A percentile compares a stretch with the other conserved stretches of the same genome.
phyloP scores from a whole-genome alignment of 2,888 invertebrate species.

The Synanthedon formicaeformis region DNA sequence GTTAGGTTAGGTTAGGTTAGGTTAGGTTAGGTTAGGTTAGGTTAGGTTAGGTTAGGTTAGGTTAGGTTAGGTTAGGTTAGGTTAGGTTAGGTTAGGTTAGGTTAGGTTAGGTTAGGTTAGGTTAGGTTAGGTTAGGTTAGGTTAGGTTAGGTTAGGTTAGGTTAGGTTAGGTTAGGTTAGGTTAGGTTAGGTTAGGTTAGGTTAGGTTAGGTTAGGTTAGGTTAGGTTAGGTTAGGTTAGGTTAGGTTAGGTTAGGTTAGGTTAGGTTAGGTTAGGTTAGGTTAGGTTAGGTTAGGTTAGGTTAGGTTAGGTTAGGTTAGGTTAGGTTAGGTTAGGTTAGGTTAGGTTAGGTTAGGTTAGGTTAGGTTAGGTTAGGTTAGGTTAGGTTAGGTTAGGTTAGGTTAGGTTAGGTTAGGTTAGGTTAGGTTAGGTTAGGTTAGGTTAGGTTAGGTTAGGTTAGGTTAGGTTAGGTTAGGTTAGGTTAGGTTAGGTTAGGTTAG shows the following conservation, averaged over 20 bases:
- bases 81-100: conserved; percentile 5
- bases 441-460: conserved; percentile 7
- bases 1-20: conserved; percentile 11
- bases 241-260: conserved; percentile 6
- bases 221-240: conserved; percentile 4
- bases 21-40: conserved; percentile 9
- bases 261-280: conserved; percentile 5
- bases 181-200: conserved; percentile 7
- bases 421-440: conserved; percentile 7
- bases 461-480: conserved; percentile 8
- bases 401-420: conserved; percentile 5
- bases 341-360: conserved; percentile 7
- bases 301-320: conserved; percentile 6
- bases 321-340: conserved; percentile 6
- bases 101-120: conserved; percentile 8
- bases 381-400: conserved; percentile 6
- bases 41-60: conserved; percentile 6
- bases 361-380: conserved; percentile 6
- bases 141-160: conserved; percentile 8
- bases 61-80: conserved; percentile 4
- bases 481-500: conserved; percentile 7
- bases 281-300: conserved; percentile 5
- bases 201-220: conserved; percentile 5
- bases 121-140: conserved; percentile 8
- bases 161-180: conserved; percentile 6